These are phyloP conservation scores for Conistra vaccinii DNA, from an alignment of 2,888 invertebrate species.

Conservation along the genomic window DNA sequence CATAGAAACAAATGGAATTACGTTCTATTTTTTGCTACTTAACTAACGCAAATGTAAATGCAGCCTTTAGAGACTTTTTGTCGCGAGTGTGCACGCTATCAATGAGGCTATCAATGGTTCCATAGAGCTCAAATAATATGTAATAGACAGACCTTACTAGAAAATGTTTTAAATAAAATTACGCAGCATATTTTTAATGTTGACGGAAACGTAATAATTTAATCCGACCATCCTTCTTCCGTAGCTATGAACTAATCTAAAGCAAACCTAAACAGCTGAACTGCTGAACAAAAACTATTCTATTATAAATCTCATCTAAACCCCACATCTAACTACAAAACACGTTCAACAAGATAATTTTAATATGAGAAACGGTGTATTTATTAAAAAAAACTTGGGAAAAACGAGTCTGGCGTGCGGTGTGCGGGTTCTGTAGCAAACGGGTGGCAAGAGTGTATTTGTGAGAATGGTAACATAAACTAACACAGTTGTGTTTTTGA, in stretches of 20 bases:
- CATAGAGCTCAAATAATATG: no score
- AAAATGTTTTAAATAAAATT: background rate
- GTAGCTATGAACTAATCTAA: background rate
- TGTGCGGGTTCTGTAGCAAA: background rate
- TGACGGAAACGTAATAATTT: conserved; percentile 1
- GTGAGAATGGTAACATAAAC: background rate
- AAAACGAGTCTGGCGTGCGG: background rate
- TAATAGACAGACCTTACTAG: background rate
- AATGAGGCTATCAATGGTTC: no score
- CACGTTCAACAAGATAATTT: conserved; percentile 46
- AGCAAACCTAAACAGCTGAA: conserved; percentile 2
- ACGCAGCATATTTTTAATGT: background rate
- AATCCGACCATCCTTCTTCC: background rate
- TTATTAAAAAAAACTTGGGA: conserved; percentile 7
- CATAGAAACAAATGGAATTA: no score
- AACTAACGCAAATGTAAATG: background rate
- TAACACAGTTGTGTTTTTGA: no score
- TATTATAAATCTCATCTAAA: conserved; percentile 27
- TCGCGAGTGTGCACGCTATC: no score
- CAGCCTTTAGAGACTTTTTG: background rate
- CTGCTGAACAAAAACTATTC: conserved; percentile 20
- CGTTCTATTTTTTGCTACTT: no score
- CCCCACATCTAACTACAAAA: conserved; percentile 27
- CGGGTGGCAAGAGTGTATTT: no score
- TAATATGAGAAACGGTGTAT: conserved; percentile 37